Base-by-base conservation (phyloP, 2,888 invertebrate species). In the Amitus sp. region DNA sequence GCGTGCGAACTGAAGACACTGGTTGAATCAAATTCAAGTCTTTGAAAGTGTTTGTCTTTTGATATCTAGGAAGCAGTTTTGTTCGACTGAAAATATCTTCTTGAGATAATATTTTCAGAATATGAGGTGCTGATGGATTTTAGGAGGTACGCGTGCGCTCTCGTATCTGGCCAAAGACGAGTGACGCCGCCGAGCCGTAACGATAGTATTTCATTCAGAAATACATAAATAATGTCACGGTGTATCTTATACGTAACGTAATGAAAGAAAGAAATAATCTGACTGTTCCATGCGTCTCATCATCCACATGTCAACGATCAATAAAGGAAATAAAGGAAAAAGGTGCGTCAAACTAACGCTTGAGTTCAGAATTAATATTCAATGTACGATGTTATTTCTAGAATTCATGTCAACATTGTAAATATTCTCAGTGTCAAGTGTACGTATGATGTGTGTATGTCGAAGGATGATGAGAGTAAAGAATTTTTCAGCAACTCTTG, bases 251-350 rank as follows among this genome's bases (percentile, higher is more conserved):
- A 64, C 64, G 64, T 69, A 66, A 65, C 42, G 19, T 65, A 66
- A 71, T 69, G 68, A 71, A 61, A 54, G 59, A 45, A 37, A 17
- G 50, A 76, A 67, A 71, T 70, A 75, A 72, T 78, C 72, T 76
- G 74, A 74, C 76, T 78, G 77, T 78, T 78, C 73, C 78, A 77
- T 72, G 74, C 74, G 76, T 76, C 74, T 77, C 71, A 78, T 78
- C 75, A 74, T 75, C 78, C 76, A 79, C 70, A 74, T 75, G 76
- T 79, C 77, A 76, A 75, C 75, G 69, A 73, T 73, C 75, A 69
- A 69, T 40, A 70, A 71, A 71, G 71, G 65, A 66, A 71, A 74
- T 73, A 73, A 76, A 37, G 2, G 3, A 37, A 12, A 37, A 37
- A 4, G 37, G 37, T 30, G n/a, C 30, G 30, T 10, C 72, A 72